Evolutionary conservation across 1,140 invertebrate genomes (phyloP).

Genomic region (Eriosoma lanigerum): DNA sequence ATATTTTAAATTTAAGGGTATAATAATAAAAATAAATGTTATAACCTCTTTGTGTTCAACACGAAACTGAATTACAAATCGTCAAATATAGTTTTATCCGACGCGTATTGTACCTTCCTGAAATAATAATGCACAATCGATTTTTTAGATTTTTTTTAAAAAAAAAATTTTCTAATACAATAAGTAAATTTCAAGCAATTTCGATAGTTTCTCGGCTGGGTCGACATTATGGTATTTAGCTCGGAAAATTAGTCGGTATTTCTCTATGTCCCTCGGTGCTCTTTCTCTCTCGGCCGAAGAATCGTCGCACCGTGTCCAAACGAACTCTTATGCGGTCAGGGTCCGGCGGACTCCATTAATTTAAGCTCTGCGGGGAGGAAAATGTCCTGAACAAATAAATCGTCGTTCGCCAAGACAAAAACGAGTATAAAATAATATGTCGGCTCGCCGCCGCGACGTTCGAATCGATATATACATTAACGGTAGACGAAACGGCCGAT

Average conservation of each 20-base stretch:
- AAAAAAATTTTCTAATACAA: no score
- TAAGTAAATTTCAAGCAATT: no score
- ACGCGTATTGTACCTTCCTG: no score
- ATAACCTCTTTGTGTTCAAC: no score
- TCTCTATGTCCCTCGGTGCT: no score
- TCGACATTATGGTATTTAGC: slow-evolving; percentile 22
- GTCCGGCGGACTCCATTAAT: slow-evolving; percentile 42
- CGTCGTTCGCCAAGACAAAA: slow-evolving; percentile 4
- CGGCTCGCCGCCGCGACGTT: background rate
- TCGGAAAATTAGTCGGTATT: slow-evolving; percentile 44
- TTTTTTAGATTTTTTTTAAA: no score
- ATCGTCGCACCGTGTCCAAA: slow-evolving; percentile 35
- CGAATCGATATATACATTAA: background rate
- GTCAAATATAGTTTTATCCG: no score
- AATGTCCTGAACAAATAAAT: slow-evolving; percentile 34
- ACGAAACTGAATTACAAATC: no score
- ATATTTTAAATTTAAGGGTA: no score
- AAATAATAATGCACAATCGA: no score
- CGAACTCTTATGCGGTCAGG: slow-evolving; percentile 22
- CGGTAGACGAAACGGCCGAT: background rate
- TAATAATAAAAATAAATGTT: no score
- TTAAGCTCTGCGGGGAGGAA: slow-evolving; percentile 30
- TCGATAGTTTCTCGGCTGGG: no score
- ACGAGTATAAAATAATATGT: background rate
- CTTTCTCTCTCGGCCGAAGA: slow-evolving; percentile 17